phyloP scores from a whole-genome alignment of 2,888 invertebrate genomes.

The Eupithecia abbreviata region DNA sequence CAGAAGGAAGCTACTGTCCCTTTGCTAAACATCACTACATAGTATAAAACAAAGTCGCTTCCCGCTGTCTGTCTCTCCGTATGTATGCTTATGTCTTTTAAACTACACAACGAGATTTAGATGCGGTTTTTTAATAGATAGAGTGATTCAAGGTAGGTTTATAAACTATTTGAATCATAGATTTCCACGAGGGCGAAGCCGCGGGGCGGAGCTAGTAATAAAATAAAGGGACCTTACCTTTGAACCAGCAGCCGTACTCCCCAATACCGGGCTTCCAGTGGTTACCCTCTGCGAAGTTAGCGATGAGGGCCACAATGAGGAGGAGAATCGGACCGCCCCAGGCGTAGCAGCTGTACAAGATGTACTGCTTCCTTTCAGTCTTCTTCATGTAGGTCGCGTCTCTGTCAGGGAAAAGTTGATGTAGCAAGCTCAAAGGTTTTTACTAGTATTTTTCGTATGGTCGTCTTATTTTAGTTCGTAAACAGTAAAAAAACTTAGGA shows the following conservation, averaged over 20 bases:
- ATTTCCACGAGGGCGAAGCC: too few species aligned
- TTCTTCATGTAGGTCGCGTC: constrained; percentile 69
- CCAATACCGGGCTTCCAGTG: constrained; percentile 85
- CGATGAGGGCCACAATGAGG: constrained; percentile 76
- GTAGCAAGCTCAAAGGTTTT: too few species aligned
- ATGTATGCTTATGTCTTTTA: too few species aligned
- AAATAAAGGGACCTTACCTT: constrained; percentile 74
- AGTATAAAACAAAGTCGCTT: too few species aligned
- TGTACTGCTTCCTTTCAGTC: constrained; percentile 80
- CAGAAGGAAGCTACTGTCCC: not conserved
- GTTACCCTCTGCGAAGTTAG: constrained; percentile 81
- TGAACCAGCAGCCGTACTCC: constrained; percentile 85
- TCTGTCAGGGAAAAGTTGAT: constrained; percentile 51
- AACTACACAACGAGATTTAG: too few species aligned
- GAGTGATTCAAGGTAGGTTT: too few species aligned
- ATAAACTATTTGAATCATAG: too few species aligned
- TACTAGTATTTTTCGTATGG: too few species aligned
- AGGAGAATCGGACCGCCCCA: constrained; percentile 84
- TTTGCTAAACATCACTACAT: not conserved
- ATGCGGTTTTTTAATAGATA: too few species aligned
- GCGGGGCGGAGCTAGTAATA: not conserved
- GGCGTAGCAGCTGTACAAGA: constrained; percentile 83
- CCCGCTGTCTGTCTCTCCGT: too few species aligned
- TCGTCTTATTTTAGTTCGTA: too few species aligned
- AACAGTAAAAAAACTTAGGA: constrained; percentile 73